Percentiles rank a stretch among this genome's conserved stretches.
Evolutionary conservation across 2,113 vertebrate species (phyloP).

Genomic region (Lagopus leucura): DNA sequence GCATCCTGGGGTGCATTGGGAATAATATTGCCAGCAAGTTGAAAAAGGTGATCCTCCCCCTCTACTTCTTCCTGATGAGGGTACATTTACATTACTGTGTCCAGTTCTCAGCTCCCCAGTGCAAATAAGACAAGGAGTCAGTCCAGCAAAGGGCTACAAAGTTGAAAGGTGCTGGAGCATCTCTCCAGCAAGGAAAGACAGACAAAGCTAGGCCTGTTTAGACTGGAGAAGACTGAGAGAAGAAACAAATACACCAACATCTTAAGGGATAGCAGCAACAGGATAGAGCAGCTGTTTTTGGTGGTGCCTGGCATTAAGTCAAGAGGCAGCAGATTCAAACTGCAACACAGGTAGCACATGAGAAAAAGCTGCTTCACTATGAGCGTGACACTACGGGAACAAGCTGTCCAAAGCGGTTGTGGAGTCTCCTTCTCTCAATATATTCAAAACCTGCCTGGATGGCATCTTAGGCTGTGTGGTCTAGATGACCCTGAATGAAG

Average conservation of each 20-base stretch:
- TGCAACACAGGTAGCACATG: not conserved
- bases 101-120: too few relatives aligned
- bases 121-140: too few relatives aligned
- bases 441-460: not conserved
- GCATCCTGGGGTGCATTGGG: not conserved
- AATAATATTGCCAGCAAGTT: not conserved
- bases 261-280: not conserved
- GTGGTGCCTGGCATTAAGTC: not conserved
- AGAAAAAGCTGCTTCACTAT: not conserved
- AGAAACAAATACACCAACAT: too few relatives aligned
- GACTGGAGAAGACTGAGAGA: too few relatives aligned
- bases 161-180: too few relatives aligned
- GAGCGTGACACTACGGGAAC: too few relatives aligned
- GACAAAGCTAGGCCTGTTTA: too few relatives aligned
- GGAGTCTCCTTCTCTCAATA: not conserved
- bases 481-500: not conserved
- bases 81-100: too few relatives aligned
- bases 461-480: not conserved
- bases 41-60: not conserved
- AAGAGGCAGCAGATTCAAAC: not conserved
- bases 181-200: too few relatives aligned
- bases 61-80: too few relatives aligned
- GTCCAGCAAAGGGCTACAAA: too few relatives aligned
- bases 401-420: too few relatives aligned
- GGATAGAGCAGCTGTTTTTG: not conserved